Conservation (phyloP, 2,888 invertebrate genomes). For the Chloroclysta siterata region DNA sequence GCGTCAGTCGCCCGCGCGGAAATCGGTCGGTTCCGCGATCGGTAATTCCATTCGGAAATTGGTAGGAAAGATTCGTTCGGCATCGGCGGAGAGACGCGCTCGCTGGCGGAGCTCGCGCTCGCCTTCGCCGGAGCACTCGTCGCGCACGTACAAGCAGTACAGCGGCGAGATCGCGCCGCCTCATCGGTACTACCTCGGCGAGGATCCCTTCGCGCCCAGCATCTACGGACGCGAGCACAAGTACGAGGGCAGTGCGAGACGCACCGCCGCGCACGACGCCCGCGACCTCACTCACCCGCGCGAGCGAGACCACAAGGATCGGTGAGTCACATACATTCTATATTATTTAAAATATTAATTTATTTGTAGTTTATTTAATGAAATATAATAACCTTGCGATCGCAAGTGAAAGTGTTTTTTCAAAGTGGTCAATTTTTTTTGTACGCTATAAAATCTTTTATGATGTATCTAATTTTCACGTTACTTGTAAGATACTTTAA, state of each 20-base stretch:
- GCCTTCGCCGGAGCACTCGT: slow-evolving; percentile 85
- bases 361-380: no score
- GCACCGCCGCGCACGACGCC: slow-evolving; percentile 71
- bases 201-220: slow-evolving; percentile 93
- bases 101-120: slow-evolving; percentile 86
- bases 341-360: no score
- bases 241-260: slow-evolving; percentile 88
- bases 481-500: no score
- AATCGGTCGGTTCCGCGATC: slow-evolving; percentile 86
- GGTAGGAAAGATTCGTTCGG: slow-evolving; percentile 92
- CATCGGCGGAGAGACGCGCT: slow-evolving; percentile 87
- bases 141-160: slow-evolving; percentile 81
- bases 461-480: no score
- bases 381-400: no score
- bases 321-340: slow-evolving; percentile 63
- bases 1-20: slow-evolving; percentile 72
- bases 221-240: slow-evolving; percentile 94
- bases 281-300: slow-evolving; percentile 71
- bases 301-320: slow-evolving; percentile 66
- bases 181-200: slow-evolving; percentile 93
- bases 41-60: slow-evolving; percentile 93
- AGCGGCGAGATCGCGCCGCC: slow-evolving; percentile 82
- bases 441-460: no score
- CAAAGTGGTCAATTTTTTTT: no score
- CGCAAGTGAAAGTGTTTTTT: no score